Evolutionary conservation across 2,113 vertebrate species (phyloP), one percentile per base, ranked within the genome.

Genomic region (Poicephalus meyeri): DNA sequence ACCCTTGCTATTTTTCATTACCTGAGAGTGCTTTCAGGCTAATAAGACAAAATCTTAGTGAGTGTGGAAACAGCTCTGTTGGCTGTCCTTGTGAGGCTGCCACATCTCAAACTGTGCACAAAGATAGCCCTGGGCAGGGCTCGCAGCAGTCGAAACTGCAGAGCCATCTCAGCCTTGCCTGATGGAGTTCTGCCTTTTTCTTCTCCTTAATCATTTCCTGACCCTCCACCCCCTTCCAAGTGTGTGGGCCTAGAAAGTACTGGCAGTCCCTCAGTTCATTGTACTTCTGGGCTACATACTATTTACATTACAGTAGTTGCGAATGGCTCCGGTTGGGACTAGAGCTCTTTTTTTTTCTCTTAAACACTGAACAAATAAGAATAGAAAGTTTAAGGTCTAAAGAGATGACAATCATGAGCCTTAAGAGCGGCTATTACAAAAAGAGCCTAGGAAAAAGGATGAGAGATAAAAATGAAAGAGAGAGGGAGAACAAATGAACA

Each of bases 161-260:
- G 60, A 78, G 39, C 52, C 65, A 79, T 47, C 56, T 52, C 65
- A 64, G 84, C 47, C n/a, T 42, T 39, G 60, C 23, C 42, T 66
- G 33, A 56, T 58, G 35, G 72, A 91, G 29, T 42, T 88, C 60
- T 94, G 88, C 50, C 68, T 93, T 94, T 61, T 69, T 69, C 83
- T 35, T 47, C 78, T 72, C 69, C 56, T 85, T 85, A 94, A 94
- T 88, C 13, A 0, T 72, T 87, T 95, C 91, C 89, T 94, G 63
- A 17, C 86, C 35, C 58, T 90, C 83, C 86, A 29, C 64, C 39
- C 17, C 23, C 18, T 66, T 95, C 91, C 81, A 89, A 94, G 88
- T 94, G 81, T 95, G 76, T 90, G 88, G 88, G 93, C 93, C 92
- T 47, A 46, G 44, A 94, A 96, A 97, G 95, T 91, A 96, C 95